Evolutionary conservation across 2,888 invertebrate species (phyloP).

Genomic region (Volucella bombylans): DNA sequence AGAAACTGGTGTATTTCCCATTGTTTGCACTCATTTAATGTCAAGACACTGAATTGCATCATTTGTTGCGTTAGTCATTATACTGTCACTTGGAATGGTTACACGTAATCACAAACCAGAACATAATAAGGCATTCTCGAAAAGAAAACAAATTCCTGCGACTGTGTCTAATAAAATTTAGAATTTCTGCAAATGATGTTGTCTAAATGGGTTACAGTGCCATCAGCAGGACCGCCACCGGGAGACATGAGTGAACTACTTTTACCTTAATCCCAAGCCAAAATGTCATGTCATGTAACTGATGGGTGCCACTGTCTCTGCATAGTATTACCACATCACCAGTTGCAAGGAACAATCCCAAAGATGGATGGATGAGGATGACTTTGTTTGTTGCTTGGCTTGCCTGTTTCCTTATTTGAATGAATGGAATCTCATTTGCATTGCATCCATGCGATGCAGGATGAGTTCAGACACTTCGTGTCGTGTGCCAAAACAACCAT

Average conservation of each 20-base stretch:
- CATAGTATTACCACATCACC: conserved; percentile 63
- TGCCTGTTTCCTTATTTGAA: conserved; percentile 46
- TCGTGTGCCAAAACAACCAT: conserved; percentile 69
- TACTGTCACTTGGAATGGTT: not conserved
- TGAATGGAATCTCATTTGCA: conserved; percentile 71
- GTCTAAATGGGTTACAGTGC: conserved; percentile 36
- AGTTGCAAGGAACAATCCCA: conserved; percentile 45
- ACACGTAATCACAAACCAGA: not conserved
- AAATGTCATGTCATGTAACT: conserved; percentile 51
- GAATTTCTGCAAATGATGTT: conserved; percentile 49
- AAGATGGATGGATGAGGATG: conserved; percentile 46
- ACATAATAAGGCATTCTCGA: conserved; percentile 30
- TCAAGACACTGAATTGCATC: too few relatives aligned
- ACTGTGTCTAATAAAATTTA: conserved; percentile 38
- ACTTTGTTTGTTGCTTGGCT: conserved; percentile 3
- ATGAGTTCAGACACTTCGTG: conserved; percentile 63
- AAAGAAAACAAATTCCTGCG: conserved; percentile 24
- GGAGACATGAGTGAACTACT: conserved; percentile 33
- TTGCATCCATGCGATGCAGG: conserved; percentile 59
- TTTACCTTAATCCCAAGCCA: conserved; percentile 46
- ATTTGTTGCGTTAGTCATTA: not conserved
- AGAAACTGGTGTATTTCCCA: not conserved
- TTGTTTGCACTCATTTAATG: too few relatives aligned
- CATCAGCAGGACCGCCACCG: conserved; percentile 28
- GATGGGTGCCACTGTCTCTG: conserved; percentile 60